phyloP scores from a whole-genome alignment of 2,113 vertebrate genomes.

The Scytalopus superciliaris region DNA sequence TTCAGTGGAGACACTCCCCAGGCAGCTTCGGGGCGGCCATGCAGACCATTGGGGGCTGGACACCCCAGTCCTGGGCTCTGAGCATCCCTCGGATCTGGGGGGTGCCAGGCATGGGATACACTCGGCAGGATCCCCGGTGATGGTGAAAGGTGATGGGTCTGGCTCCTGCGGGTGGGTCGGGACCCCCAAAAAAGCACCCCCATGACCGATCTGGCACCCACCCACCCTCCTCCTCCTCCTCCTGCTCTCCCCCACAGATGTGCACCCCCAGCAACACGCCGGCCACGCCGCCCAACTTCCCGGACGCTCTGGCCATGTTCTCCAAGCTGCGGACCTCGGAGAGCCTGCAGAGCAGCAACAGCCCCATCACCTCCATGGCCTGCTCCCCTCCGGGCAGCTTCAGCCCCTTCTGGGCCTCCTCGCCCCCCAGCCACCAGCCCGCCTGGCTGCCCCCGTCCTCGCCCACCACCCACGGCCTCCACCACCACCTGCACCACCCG shows the following conservation, averaged over 20 bases:
- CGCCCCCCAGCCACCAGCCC: constrained; percentile 85
- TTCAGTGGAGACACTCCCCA: rapidly evolving
- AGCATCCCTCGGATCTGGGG: not conserved
- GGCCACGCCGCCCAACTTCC: constrained; percentile 94
- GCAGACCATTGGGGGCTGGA: rapidly evolving
- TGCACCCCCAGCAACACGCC: constrained; percentile 95
- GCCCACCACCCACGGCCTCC: constrained; percentile 77
- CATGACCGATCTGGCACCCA: rapidly evolving
- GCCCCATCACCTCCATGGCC: constrained; percentile 81
- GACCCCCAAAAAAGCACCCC: rapidly evolving
- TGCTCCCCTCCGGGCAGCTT: constrained; percentile 83
- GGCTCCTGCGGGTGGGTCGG: not conserved
- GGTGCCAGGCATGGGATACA: rapidly evolving
- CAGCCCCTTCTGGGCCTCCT: constrained; percentile 88
- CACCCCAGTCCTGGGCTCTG: not conserved
- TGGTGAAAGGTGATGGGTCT: not conserved
- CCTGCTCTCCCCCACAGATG: constrained; percentile 77
- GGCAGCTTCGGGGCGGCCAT: not conserved
- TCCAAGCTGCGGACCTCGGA: constrained; percentile 91
- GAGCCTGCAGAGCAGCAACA: constrained; percentile 67
- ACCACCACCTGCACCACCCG: constrained; percentile 79
- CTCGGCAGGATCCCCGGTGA: rapidly evolving
- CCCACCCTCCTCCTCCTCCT: not conserved
- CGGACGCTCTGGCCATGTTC: constrained; percentile 94
- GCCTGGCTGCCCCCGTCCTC: constrained; percentile 85